Evolutionary conservation across 1,140 invertebrate genomes (phyloP), one percentile per base, ranked within the genome.

Genomic region (Drosophila sechellia): DNA sequence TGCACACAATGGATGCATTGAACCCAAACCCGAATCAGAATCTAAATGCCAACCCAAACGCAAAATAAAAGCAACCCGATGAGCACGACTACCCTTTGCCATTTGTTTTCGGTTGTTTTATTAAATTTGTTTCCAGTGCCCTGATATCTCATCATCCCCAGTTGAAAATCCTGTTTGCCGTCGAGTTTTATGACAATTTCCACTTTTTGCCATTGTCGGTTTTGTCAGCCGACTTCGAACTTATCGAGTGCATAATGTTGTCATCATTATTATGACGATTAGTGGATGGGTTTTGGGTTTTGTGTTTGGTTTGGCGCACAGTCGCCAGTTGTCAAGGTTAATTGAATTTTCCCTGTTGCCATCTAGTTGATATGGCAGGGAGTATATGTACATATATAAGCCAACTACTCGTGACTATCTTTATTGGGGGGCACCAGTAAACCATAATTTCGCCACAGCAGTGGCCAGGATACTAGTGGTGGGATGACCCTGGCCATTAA

Each of bases 61-160:
- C 31, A 31, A 31, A 31, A 31, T 31, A 31, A 31, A 31, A 10
- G 8, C 31, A 39, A 22, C 20, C 57, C 43, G 17, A 39, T 25
- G 20, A 22, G 20, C 20, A 22, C 3, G 35, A 34, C 60, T 79
- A 84, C 79, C 84, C 84, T 68, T 90, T 81, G 15, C 43, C 35
- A 22, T 22, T 70, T 59, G 54, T 75, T 81, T 68, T 68, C 71
- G 45, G 72, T 66, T 84, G 64, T 89, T 90, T 90, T 90, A 90
- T 90, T 90, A 90, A 90, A 90, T 90, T 90, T 90, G 86, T 90
- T 90, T 87, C 81, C 66, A 85, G 81, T 90, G 60, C 70, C 77
- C 66, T 61, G 50, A 48, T 66, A 48, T 66, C 64, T 77, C 68
- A 55, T 31, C 35, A 39, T 42, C 40, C 22, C 52, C 37, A 65